Base-by-base conservation (phyloP, 2,113 vertebrate species). In the Pangasianodon gigas region DNA sequence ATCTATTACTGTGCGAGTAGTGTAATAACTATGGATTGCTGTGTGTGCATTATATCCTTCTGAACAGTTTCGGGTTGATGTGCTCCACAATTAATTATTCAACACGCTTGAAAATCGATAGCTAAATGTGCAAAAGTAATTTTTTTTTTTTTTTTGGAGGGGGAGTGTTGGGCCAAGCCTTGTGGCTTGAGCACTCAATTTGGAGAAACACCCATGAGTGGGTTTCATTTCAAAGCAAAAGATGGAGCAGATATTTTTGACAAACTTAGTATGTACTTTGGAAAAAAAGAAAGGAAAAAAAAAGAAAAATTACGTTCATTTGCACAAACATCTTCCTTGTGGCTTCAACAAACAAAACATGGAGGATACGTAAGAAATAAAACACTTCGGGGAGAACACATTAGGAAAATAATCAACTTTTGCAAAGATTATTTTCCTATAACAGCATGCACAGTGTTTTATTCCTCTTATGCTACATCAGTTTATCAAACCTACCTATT, bases 251-350 rank as follows among this genome's bases (percentile, higher is more conserved):
- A 51, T 16, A 46, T 79, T 79, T 79, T 48, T 1, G 8, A 77
- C 19, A 48, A 48, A 48, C 44, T 69, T 32, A 13, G 10, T 9
- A 32, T 69, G 1, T 2, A 77, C 8, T 10, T 11, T 11, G 10
- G 2, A 41, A 48, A 2, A 26, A 79, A 24, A 24, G 41, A 24
- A 46, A 44, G 71, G 16, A 37, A 51, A 11, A 10, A 51, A 51
- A 6, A 14, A 37, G 16, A 32, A 18, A 11, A n/a, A 69, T 88
- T 51, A 84, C 79, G 83, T 87, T 93, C 75, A 84, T 84, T 81
- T 86, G 51, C 48, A 19, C 71, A 16, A 24, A 6, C 32, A 24
- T 84, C 81, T 32, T 41, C 81, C 4, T 41, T 14, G 2, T 26
- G 37, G 10, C 54, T 84, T 60, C n/a, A 60, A 41, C 14, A 41